These are phyloP conservation scores for Lepilemur septentrionalis DNA, from an alignment of 2,797 vertebrate species.

Conservation along the genomic window DNA sequence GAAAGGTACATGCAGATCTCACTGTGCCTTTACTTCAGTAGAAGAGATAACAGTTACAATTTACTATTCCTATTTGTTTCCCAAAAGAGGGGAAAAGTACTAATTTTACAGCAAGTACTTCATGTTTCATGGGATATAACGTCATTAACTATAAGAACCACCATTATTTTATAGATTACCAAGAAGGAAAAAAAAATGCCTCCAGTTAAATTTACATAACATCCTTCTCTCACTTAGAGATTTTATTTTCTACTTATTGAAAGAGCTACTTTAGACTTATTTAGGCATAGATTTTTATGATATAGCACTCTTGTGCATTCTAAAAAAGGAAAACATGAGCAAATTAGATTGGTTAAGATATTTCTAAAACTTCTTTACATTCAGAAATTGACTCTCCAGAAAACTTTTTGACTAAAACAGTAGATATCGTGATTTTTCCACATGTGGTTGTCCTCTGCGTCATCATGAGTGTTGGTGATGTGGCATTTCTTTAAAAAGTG, in stretches of 20 bases:
- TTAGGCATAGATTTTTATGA: conserved; percentile 48
- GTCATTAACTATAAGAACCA: conserved; percentile 21
- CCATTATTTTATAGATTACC: conserved; percentile 53
- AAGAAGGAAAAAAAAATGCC: conserved; percentile 51
- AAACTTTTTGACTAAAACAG: conserved; percentile 8
- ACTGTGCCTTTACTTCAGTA: conserved; percentile 3
- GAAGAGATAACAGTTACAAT: conserved; percentile 30
- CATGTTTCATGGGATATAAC: conserved; percentile 52
- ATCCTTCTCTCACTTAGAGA: conserved; percentile 23
- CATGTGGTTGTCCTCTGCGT: not conserved
- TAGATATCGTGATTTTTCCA: not conserved
- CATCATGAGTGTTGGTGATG: not conserved
- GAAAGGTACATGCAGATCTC: conserved; percentile 20
- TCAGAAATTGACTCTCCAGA: not conserved
- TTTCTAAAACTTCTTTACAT: conserved; percentile 25
- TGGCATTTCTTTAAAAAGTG: not conserved
- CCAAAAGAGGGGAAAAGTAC: not conserved
- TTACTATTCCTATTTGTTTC: conserved; percentile 44
- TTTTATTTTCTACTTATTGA: conserved; percentile 61
- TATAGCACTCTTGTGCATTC: not conserved
- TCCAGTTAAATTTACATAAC: conserved; percentile 41
- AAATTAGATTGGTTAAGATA: conserved; percentile 50
- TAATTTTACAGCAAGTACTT: conserved; percentile 47
- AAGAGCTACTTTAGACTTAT: conserved; percentile 48
- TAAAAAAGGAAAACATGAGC: conserved; percentile 30